These are phyloP conservation scores for Watsonalla cultraria DNA, from an alignment of 2,888 invertebrate species.

Conservation along the genomic window DNA sequence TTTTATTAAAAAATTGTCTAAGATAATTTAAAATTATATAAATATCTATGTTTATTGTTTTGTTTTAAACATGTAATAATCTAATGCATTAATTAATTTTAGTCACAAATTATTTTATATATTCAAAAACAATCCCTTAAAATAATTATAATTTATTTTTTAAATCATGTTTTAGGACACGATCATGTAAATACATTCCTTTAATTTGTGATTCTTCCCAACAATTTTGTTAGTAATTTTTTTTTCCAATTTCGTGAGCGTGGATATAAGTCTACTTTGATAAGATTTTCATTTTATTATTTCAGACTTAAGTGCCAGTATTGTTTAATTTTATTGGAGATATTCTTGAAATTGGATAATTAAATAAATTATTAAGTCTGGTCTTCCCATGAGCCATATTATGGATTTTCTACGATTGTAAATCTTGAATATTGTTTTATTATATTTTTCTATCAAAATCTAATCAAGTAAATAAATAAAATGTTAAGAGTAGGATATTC, in stretches of 20 bases:
- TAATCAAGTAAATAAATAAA: not conserved
- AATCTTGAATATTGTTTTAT: no score
- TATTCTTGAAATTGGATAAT: not conserved
- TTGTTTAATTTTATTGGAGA: not conserved
- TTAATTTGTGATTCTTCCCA: no score
- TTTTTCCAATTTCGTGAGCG: no score
- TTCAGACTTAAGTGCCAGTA: no score
- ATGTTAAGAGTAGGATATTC: not conserved
- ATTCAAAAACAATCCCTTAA: not conserved
- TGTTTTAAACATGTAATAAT: not conserved
- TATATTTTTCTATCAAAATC: not conserved
- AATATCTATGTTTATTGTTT: not conserved
- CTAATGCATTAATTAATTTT: not conserved
- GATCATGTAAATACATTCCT: no score
- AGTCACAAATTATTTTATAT: not conserved
- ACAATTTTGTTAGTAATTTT: no score
- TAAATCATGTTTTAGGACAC: no score
- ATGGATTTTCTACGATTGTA: not conserved
- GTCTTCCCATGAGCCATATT: not conserved
- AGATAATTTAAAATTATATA: not conserved
- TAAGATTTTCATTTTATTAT: no score
- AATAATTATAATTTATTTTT: no score
- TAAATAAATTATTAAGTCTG: not conserved
- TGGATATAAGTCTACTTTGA: no score
- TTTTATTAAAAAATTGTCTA: not conserved